These are phyloP conservation scores for Botia kubotai DNA, from an alignment of 2,797 vertebrate species.

Conservation along the genomic window DNA sequence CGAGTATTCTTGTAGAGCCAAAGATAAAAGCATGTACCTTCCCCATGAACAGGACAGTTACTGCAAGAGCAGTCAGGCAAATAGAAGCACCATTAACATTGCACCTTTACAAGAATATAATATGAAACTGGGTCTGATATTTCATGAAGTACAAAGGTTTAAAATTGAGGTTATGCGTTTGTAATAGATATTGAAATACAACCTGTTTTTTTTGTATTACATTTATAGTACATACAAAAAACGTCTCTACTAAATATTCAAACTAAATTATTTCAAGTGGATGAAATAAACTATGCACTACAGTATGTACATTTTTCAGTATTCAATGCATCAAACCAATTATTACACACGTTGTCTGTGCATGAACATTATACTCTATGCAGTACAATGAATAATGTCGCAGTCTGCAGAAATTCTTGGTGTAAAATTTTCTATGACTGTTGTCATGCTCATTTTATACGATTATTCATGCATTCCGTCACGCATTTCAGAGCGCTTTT, in stretches of 20 bases:
- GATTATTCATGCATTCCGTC: constrained; percentile 28
- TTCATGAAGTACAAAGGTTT: not conserved
- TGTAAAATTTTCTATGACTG: constrained; percentile 6
- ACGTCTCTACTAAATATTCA: not conserved
- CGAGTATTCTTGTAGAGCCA: not conserved
- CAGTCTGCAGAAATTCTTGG: constrained; percentile 19
- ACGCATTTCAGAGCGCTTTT: constrained; percentile 25
- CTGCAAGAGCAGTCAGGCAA: not conserved
- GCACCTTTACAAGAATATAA: not conserved
- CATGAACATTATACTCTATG: not conserved
- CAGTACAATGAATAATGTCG: constrained; percentile 6
- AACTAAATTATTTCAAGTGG: too few relatives aligned
- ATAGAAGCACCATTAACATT: constrained; percentile 4
- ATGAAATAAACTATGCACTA: not conserved
- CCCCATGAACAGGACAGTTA: not conserved
- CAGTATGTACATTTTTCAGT: not conserved
- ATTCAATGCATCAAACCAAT: not conserved
- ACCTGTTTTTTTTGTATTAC: not conserved
- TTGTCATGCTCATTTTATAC: constrained; percentile 28
- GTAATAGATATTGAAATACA: not conserved
- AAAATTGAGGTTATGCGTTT: not conserved
- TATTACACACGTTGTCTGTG: not conserved
- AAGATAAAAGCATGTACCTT: not conserved
- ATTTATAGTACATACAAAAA: not conserved
- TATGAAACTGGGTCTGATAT: not conserved